phyloP scores from a whole-genome alignment of 2,797 vertebrate genomes.

The Peromyscus eremicus region DNA sequence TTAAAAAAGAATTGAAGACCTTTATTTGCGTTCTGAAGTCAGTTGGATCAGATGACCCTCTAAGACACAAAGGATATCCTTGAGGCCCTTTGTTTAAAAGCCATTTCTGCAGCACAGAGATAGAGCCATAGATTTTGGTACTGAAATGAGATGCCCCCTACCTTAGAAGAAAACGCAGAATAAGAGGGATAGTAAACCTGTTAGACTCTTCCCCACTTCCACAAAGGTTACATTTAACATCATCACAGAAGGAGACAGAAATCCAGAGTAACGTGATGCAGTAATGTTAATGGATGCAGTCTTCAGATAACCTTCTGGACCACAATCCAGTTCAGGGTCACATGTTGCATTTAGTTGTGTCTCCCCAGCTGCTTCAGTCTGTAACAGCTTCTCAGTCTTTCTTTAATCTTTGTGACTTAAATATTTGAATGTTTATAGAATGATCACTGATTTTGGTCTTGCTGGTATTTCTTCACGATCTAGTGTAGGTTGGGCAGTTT shows the following conservation, averaged over 20 bases:
- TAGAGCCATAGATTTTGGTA: not conserved
- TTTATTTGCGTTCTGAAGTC: not conserved
- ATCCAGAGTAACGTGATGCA: not conserved
- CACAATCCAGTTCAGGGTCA: not conserved
- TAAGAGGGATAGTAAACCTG: not conserved
- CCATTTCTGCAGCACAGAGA: not conserved
- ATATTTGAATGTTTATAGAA: not conserved
- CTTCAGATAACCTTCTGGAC: not conserved
- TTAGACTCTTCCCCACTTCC: not conserved
- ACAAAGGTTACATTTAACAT: not conserved
- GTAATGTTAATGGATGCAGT: not conserved
- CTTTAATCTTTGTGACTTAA: not conserved
- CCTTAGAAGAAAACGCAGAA: slow-evolving; percentile 1
- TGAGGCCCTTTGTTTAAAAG: not conserved
- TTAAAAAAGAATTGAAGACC: not conserved
- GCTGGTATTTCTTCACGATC: slow-evolving; percentile 26
- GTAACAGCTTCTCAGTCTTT: not conserved
- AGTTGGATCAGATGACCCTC: not conserved
- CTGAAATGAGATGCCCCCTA: not conserved
- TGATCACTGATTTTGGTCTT: slow-evolving; percentile 35
- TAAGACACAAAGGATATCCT: not conserved
- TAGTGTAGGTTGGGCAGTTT: not conserved
- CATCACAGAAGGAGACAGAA: not conserved
- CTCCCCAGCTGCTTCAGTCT: slow-evolving; percentile 17
- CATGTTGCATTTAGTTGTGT: not conserved